Percentiles rank a stretch among this genome's conserved stretches.
Conservation (phyloP, 2,888 invertebrate genomes). For the Temnothorax unifasciatus region DNA sequence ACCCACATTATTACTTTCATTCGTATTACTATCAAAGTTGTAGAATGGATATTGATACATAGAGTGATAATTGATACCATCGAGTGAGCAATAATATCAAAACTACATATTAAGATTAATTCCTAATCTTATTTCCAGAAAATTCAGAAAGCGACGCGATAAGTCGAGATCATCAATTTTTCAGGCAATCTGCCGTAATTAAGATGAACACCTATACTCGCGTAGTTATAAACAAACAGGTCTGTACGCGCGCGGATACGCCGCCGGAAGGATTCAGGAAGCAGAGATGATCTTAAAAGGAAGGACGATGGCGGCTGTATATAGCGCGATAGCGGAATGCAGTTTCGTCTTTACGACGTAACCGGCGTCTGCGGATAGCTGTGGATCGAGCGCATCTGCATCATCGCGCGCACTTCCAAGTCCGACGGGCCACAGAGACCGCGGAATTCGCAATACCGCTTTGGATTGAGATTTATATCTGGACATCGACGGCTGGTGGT, state of each 20-base stretch:
- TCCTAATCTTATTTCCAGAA: neutral
- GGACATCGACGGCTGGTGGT: slow-evolving; percentile 63
- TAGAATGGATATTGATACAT: neutral
- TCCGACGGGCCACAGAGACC: slow-evolving; percentile 33
- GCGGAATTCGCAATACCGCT: slow-evolving; percentile 69
- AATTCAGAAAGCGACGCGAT: neutral
- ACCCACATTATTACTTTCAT: neutral
- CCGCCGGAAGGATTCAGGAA: slow-evolving; percentile 15
- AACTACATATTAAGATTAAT: neutral
- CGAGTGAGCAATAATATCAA: neutral
- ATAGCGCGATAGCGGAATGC: slow-evolving; percentile 65
- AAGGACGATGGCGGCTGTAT: slow-evolving; percentile 7
- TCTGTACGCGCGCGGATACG: slow-evolving; percentile 29
- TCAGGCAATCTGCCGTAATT: slow-evolving; percentile 54
- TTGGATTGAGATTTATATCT: slow-evolving; percentile 71
- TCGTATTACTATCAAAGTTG: neutral
- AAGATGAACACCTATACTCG: slow-evolving; percentile 55
- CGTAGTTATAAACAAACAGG: slow-evolving; percentile 65
- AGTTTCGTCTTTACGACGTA: slow-evolving; percentile 67
- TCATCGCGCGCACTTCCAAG: slow-evolving; percentile 42
- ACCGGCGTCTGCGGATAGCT: slow-evolving; percentile 53
- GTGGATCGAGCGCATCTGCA: slow-evolving; percentile 63
- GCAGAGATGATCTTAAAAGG: slow-evolving; percentile 20
- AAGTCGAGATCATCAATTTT: slow-evolving; percentile 49
- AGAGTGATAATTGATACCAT: neutral